Percentiles rank a stretch among this genome's conserved stretches.
phyloP scores from a whole-genome alignment of 2,113 vertebrate genomes.

The Mystacornis crossleyi region DNA sequence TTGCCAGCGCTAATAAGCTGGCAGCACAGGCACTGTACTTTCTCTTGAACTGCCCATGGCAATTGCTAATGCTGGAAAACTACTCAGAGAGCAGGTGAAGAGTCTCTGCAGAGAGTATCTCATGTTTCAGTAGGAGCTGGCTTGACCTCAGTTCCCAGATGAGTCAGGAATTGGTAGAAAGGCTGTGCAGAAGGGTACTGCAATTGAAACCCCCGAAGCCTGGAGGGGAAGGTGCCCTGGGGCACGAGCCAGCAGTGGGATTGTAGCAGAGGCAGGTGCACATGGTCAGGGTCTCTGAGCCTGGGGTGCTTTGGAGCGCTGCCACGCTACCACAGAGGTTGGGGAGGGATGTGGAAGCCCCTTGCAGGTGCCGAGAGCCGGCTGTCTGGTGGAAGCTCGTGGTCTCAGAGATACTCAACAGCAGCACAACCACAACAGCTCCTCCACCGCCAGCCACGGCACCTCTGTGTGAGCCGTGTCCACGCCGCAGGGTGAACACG shows the following conservation, averaged over 20 bases:
- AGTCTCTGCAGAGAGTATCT: neutral
- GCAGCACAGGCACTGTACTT: neutral
- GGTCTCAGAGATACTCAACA: neutral
- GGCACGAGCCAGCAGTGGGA: fast-evolving
- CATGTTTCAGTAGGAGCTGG: neutral
- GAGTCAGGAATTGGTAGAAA: neutral
- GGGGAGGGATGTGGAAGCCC: neutral
- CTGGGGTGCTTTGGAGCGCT: neutral
- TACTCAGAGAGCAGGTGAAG: neutral
- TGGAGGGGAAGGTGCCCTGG: neutral
- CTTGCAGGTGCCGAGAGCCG: neutral
- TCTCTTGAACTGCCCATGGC: neutral
- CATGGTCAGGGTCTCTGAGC: neutral
- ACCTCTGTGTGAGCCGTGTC: neutral
- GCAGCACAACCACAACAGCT: neutral
- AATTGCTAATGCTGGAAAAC: constrained; percentile 5
- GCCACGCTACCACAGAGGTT: neutral
- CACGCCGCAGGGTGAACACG: neutral
- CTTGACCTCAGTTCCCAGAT: neutral
- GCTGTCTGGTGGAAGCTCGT: neutral
- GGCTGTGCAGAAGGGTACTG: neutral
- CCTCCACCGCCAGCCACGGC: neutral
- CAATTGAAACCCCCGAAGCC: neutral
- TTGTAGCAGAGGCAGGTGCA: neutral
- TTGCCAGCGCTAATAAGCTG: neutral